Conservation (phyloP, 2,797 vertebrate genomes). For the Gymnothorax javanicus region DNA sequence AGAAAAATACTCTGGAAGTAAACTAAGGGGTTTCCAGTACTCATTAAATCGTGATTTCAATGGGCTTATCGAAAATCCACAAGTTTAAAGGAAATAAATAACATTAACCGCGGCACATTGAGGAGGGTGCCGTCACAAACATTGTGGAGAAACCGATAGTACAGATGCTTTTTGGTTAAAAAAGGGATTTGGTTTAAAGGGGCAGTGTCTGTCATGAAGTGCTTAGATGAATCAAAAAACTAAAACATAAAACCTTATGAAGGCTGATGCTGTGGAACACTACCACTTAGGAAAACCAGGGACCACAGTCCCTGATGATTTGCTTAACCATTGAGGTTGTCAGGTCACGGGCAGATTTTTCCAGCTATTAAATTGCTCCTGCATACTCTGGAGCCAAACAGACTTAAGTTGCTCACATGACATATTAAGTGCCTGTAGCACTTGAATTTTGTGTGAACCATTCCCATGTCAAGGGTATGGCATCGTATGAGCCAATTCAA, state of each 20-base stretch:
- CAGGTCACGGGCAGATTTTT: not conserved
- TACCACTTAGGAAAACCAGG: not conserved
- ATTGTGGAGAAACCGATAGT: not conserved
- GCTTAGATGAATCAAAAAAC: not conserved
- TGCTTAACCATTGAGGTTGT: not conserved
- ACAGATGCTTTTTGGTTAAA: not conserved
- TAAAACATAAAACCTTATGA: not conserved
- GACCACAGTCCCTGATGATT: slow-evolving; percentile 9
- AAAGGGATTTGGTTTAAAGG: not conserved
- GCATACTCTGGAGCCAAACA: not conserved
- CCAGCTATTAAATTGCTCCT: not conserved
- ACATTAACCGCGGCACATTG: not conserved
- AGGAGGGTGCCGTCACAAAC: not conserved
- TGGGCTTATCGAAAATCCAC: not conserved
- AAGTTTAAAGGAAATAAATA: not conserved
- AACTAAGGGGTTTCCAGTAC: not conserved
- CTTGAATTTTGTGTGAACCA: not conserved
- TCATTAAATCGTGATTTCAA: not conserved
- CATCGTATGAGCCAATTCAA: not conserved
- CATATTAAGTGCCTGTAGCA: not conserved
- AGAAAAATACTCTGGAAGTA: not conserved
- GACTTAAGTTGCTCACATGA: not conserved
- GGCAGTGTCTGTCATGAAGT: not conserved
- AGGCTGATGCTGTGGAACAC: not conserved
- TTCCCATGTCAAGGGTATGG: not conserved